Conservation (phyloP, 2,113 vertebrate species). For the Ascaphus truei region DNA sequence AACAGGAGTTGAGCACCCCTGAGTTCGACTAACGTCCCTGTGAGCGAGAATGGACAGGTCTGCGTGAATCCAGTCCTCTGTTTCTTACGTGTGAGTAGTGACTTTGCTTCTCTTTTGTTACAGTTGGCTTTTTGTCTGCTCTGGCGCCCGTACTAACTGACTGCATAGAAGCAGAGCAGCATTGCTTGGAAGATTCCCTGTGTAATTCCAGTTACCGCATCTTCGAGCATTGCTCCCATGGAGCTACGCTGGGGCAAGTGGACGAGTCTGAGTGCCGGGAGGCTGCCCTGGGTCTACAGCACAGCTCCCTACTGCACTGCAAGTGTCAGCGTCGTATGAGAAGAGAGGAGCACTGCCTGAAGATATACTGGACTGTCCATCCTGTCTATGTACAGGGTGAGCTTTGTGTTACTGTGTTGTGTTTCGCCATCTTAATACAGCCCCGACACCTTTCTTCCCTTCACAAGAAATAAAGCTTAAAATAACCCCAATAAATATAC, state of each 20-base stretch:
- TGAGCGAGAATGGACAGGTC: too few relatives aligned
- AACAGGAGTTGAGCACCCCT: too few relatives aligned
- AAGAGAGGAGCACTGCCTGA: conserved; percentile 77
- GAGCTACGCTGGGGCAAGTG: conserved; percentile 48
- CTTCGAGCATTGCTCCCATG: conserved; percentile 70
- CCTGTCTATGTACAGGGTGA: conserved; percentile 71
- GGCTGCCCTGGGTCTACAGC: conserved; percentile 67
- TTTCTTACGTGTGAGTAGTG: too few relatives aligned
- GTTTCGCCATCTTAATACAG: too few relatives aligned
- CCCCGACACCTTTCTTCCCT: too few relatives aligned
- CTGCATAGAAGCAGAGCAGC: conserved; percentile 72
- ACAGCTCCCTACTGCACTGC: conserved; percentile 75
- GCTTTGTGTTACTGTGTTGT: conserved; percentile 25
- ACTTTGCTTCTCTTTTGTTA: neutral
- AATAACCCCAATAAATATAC: too few relatives aligned
- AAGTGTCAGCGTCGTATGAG: conserved; percentile 81
- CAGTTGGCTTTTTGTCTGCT: neutral
- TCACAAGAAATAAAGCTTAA: too few relatives aligned
- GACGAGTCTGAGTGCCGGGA: conserved; percentile 68
- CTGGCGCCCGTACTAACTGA: conserved; percentile 37
- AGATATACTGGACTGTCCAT: conserved; percentile 81
- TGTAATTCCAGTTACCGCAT: conserved; percentile 71
- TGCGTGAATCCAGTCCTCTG: too few relatives aligned
- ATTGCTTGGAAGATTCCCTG: conserved; percentile 65
- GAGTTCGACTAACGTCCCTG: too few relatives aligned